These are phyloP conservation scores for Alosa alosa DNA, from an alignment of 2,113 vertebrate species.

Conservation along the genomic window DNA sequence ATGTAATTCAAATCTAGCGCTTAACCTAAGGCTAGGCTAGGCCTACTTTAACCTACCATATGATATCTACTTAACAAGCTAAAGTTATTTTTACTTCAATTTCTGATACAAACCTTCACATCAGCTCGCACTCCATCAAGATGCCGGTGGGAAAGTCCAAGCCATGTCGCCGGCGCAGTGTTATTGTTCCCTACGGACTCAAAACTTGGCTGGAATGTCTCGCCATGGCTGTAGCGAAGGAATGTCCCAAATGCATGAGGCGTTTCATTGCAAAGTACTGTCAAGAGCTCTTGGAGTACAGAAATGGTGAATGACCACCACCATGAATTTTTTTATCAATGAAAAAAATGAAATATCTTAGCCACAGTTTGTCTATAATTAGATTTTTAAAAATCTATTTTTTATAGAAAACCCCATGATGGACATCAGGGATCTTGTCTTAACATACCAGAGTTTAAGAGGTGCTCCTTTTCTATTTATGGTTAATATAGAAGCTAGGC, in stretches of 20 bases:
- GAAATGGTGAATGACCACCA: background rate
- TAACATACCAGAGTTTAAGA: background rate
- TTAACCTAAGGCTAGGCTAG: background rate
- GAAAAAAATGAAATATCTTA: background rate
- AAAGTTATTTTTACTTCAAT: background rate
- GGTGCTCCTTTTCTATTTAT: background rate
- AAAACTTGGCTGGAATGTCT: conserved; percentile 4
- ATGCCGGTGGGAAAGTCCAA: background rate
- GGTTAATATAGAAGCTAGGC: background rate
- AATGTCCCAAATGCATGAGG: background rate
- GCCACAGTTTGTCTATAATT: background rate
- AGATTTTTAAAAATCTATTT: background rate
- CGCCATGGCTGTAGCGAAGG: background rate
- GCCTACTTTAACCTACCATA: background rate
- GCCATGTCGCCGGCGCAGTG: background rate
- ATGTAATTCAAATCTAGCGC: no score
- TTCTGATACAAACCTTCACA: background rate
- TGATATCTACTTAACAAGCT: background rate
- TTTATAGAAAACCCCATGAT: background rate
- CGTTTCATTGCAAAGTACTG: background rate
- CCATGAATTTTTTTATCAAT: background rate
- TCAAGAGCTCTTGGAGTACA: background rate
- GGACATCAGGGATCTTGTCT: background rate
- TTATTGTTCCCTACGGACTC: background rate
- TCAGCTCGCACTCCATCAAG: background rate